Conservation (phyloP, 2,888 invertebrate species). For the Neocrepidodera transversa region DNA sequence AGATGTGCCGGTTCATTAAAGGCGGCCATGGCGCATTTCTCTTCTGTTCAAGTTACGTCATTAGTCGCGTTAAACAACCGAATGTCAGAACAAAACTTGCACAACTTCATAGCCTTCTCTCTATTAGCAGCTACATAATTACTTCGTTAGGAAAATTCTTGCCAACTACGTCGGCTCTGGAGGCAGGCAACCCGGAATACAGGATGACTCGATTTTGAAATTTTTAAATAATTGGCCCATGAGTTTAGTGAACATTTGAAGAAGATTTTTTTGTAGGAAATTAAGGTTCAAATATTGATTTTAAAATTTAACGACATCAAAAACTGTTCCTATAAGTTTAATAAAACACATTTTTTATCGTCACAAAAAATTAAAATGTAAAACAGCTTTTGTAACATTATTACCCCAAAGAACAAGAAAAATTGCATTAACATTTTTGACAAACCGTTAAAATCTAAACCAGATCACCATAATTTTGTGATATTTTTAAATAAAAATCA, state of each 20-base stretch:
- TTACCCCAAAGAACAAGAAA: too few species aligned
- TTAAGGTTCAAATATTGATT: too few species aligned
- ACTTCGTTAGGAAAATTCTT: slow-evolving; percentile 61
- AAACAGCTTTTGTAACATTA: too few species aligned
- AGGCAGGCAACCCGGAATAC: slow-evolving; percentile 13
- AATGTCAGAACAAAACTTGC: slow-evolving; percentile 57
- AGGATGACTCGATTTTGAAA: slow-evolving; percentile 3
- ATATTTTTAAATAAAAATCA: too few species aligned
- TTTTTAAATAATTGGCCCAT: background rate
- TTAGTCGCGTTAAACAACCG: slow-evolving; percentile 66
- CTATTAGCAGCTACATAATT: slow-evolving; percentile 60
- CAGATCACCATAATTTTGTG: too few species aligned
- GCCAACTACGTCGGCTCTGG: slow-evolving; percentile 56
- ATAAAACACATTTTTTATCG: too few species aligned
- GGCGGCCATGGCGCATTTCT: slow-evolving; percentile 65
- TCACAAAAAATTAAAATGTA: too few species aligned
- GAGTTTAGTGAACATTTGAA: background rate
- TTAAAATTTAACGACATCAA: too few species aligned
- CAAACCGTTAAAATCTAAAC: too few species aligned
- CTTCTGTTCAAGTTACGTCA: slow-evolving; percentile 78
- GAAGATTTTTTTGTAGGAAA: too few species aligned
- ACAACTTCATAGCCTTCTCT: slow-evolving; percentile 48
- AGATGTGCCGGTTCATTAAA: slow-evolving; percentile 52
- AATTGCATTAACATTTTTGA: too few species aligned
- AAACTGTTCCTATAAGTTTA: too few species aligned